phyloP scores from a whole-genome alignment of 2,797 vertebrate genomes.

The Halcyon badia region DNA sequence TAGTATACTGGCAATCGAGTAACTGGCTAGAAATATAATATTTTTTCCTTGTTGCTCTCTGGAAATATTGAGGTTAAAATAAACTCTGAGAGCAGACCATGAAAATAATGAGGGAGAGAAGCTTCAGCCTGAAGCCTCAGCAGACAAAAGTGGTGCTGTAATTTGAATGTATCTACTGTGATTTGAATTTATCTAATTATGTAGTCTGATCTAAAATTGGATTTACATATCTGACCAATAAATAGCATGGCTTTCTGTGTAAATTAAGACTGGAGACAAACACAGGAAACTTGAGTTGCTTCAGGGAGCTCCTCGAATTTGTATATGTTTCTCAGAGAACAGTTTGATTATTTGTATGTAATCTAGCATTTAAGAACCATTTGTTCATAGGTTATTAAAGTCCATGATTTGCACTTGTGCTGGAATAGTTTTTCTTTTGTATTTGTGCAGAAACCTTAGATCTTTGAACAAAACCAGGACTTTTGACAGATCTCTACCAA shows the following conservation, averaged over 20 bases:
- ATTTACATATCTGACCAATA: neutral
- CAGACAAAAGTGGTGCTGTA: neutral
- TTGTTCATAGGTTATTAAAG: neutral
- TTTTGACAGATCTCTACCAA: neutral
- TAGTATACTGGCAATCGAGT: slow-evolving; percentile 11
- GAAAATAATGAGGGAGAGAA: neutral
- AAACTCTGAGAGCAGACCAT: neutral
- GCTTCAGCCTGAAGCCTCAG: neutral
- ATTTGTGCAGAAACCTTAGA: neutral
- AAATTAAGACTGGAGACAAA: neutral
- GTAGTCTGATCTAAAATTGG: neutral
- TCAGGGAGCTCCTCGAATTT: neutral
- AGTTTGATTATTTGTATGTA: neutral
- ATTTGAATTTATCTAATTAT: neutral
- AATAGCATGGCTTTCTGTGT: neutral
- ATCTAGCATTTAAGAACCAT: neutral
- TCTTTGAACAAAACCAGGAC: neutral
- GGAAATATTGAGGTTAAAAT: slow-evolving; percentile 32
- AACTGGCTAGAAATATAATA: slow-evolving; percentile 31
- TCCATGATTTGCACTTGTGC: neutral
- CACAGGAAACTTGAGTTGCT: neutral
- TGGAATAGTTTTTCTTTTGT: neutral
- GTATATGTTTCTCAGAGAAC: neutral
- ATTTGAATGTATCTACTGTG: neutral
- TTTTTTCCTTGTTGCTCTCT: slow-evolving; percentile 28